A percentile compares a stretch with the other conserved stretches of the same genome.
Evolutionary conservation across 2,888 invertebrate genomes (phyloP).

Genomic region (Ptilodon capucinus): DNA sequence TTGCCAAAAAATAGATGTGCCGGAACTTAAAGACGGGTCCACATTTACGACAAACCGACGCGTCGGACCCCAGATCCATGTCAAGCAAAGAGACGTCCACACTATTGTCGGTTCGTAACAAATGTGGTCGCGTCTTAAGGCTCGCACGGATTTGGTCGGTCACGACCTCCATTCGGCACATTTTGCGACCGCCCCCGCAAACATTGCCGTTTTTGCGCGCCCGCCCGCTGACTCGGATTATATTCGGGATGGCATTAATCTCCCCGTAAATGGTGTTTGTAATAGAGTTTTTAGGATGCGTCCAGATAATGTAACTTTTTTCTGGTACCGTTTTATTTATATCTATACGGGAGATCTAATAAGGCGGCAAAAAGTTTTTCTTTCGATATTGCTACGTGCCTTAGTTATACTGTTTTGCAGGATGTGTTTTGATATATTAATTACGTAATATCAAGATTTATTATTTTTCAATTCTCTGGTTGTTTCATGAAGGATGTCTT

Average conservation of each 20-base stretch:
- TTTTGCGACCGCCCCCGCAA: constrained; percentile 42
- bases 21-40: too few species aligned
- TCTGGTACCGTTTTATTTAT: constrained; percentile 14
- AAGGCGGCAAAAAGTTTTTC: background rate
- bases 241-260: constrained; percentile 39
- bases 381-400: background rate
- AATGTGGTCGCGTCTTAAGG: constrained; percentile 45
- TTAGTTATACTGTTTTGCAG: background rate
- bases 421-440: too few species aligned
- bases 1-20: constrained; percentile 55
- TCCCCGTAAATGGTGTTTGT: constrained; percentile 36
- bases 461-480: too few species aligned
- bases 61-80: too few species aligned
- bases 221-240: constrained; percentile 37
- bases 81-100: too few species aligned
- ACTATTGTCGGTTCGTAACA: too few species aligned
- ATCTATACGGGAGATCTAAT: constrained; percentile 1
- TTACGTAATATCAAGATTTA: too few species aligned
- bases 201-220: constrained; percentile 47
- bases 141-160: constrained; percentile 41
- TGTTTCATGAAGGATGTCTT: too few species aligned
- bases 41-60: too few species aligned
- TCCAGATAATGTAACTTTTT: constrained; percentile 25
- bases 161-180: constrained; percentile 43
- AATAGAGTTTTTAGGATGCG: constrained; percentile 36